Evolutionary conservation across 1,140 invertebrate species (phyloP).

Genomic region (Danaus melanippus): DNA sequence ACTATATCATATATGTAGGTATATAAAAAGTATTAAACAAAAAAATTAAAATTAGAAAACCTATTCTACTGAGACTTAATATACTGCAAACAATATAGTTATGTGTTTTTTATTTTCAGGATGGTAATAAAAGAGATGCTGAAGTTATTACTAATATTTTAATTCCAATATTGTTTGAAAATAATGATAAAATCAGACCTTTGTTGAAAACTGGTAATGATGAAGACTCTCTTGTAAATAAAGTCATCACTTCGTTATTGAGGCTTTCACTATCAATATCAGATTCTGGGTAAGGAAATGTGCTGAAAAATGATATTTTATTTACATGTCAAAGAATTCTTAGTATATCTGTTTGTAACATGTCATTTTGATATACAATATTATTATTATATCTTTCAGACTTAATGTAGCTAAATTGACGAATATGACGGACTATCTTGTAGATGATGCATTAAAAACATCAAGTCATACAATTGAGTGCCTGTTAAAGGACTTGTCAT

Average conservation of each 20-base stretch:
- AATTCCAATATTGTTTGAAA: conserved; percentile 34
- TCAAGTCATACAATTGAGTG: conserved; percentile 19
- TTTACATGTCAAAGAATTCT: not conserved
- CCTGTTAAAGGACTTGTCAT: conserved; percentile 23
- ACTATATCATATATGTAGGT: not conserved
- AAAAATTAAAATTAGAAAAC: too few species aligned
- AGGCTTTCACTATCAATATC: conserved; percentile 22
- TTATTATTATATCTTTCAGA: conserved; percentile 16
- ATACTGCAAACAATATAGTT: not conserved
- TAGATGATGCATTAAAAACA: conserved; percentile 19
- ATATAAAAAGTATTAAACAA: too few species aligned
- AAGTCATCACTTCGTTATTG: conserved; percentile 27
- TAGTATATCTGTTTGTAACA: conserved; percentile 2
- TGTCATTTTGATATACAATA: not conserved
- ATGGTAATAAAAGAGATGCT: conserved; percentile 10
- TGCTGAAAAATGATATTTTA: not conserved
- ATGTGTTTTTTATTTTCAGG: conserved; percentile 13
- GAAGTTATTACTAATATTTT: conserved; percentile 30
- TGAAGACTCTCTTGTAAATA: conserved; percentile 20
- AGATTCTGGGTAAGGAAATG: conserved; percentile 11
- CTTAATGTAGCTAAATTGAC: conserved; percentile 19
- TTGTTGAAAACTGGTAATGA: conserved; percentile 27
- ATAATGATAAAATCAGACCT: conserved; percentile 24
- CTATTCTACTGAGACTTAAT: not conserved
- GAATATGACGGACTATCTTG: conserved; percentile 27